Evolutionary conservation across 2,113 vertebrate species (phyloP), one percentile per base, ranked within the genome.

Genomic region (Cygnus atratus): DNA sequence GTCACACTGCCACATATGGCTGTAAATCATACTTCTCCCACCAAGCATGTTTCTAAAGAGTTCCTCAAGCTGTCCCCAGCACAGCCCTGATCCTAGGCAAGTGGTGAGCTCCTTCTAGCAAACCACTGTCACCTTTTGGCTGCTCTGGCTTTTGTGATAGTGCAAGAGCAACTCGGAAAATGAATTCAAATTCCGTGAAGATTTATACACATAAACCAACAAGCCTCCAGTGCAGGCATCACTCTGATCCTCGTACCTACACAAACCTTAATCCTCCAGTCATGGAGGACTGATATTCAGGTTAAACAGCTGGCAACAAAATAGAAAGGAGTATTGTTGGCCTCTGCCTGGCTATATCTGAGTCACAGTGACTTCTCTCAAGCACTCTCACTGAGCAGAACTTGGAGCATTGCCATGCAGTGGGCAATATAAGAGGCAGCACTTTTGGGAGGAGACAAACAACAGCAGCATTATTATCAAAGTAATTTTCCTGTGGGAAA

Each of bases 1-100:
- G 10, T 59, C 58, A 68, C 1, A 0, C 8, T 57, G 18, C 17
- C 12, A 48, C 15, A 63, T 0, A 0, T 13, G 33, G 43, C 39
- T 12, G 1, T 80, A n/a, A 52, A 71, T 81, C 21, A 55, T 1
- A 1, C 41, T 91, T 87, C 26, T 95, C 25, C 65, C 55, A 52
- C 28, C 25, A 33, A 43, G 5, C 10, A 31, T 1, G 0, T 24
- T 85, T 57, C 37, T 75, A 33, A 84, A 54, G 43, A 72, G 11
- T 13, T 24, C 35, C 67, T 35, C 19, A 58, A 57, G 13, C 44
- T 7, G 1, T 39, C 11, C 39, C 58, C 67, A 77, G 54, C 1
- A 3, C 31, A 84, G 55, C 35, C 33, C 74, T 44, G 37, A 55
- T 61, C 50, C 37, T 22, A 19, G 74, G 22, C 17, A 58, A 33